Base-by-base conservation (phyloP, 2,888 invertebrate species). In the Rugalucina vietnamica region DNA sequence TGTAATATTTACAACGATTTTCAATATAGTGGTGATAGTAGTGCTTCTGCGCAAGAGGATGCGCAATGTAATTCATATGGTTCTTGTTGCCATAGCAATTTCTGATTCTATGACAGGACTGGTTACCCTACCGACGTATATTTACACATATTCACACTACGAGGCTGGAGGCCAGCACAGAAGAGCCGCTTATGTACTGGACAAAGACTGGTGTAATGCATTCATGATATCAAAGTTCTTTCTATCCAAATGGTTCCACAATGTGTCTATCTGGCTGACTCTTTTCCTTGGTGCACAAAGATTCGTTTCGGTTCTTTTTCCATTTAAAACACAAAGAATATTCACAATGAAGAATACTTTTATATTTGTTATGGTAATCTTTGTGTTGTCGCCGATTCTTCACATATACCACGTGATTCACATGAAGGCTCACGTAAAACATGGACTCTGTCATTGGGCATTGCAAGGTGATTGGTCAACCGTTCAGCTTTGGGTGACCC, bases 221-320 rank as follows among this genome's bases (percentile, higher is more conserved):
- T 85, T 82, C n/a, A 85, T 82, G 82, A 57, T 82, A 21, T 80
- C 82, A 0, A 85, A 82, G 39, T 85, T 77, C 34, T 86, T 82
- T 54, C 29, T 89, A 0, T 83, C 88, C 2, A 80, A 79, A 29
- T 80, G 81, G 18, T 88, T 88, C 34, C 86, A 89, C 57, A 86
- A 86, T 1, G 69, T 83, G 5, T 90, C 90, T 2, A 88, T 87
- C 49, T 90, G 84, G 85, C 76, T 89, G 34, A 90, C 89, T 18
- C 49, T 85, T 10, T 76, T 84, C 34, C 84, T 90, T 3, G 89
- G 85, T 0, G 54, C 88, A 32, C 90, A 89, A 29, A 75, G 88
- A 1, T 89, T 76, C 36, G 50, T 79, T 14, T 79, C 74, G 12
- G 82, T 84, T 0, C 37, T 65, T 0, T 69, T 37, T 29, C 86